Evolutionary conservation across 2,797 vertebrate species (phyloP).

Genomic region (Pachyuromys duprasi): DNA sequence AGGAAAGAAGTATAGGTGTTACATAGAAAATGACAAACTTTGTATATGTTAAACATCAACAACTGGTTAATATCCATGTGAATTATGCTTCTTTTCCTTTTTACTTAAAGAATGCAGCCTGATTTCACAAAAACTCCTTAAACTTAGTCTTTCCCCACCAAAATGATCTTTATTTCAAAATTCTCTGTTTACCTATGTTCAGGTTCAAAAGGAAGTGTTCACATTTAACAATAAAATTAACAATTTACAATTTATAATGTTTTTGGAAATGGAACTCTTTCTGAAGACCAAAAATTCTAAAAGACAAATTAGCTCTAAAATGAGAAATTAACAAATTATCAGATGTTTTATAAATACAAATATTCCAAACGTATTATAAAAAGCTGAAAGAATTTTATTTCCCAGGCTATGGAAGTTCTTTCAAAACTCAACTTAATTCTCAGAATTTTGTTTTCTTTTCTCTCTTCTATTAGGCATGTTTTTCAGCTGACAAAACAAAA

Average conservation of each 20-base stretch:
- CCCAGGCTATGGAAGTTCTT: slow-evolving; percentile 30
- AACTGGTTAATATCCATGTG: not conserved
- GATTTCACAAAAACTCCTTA: not conserved
- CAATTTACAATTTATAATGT: not conserved
- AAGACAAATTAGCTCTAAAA: not conserved
- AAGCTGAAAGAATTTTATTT: not conserved
- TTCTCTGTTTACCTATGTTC: not conserved
- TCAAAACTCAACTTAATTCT: not conserved
- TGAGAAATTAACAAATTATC: slow-evolving; percentile 15
- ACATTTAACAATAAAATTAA: slow-evolving; percentile 22
- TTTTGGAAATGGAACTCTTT: not conserved
- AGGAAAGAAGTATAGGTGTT: slow-evolving; percentile 37
- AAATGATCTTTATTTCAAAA: not conserved
- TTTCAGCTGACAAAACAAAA: slow-evolving; percentile 28
- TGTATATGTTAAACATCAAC: slow-evolving; percentile 16
- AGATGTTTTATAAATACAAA: slow-evolving; percentile 28
- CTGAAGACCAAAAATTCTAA: not conserved
- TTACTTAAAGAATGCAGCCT: not conserved
- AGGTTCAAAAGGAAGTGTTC: not conserved
- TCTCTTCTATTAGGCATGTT: not conserved
- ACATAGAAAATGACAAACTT: not conserved
- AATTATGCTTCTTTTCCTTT: not conserved
- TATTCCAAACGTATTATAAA: not conserved
- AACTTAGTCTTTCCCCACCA: slow-evolving; percentile 7
- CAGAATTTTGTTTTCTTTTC: slow-evolving; percentile 28